A percentile compares a stretch with the other conserved stretches of the same genome.
These are phyloP conservation scores for Patagioenas fasciata DNA, from an alignment of 2,113 vertebrate genomes.

Conservation along the genomic window DNA sequence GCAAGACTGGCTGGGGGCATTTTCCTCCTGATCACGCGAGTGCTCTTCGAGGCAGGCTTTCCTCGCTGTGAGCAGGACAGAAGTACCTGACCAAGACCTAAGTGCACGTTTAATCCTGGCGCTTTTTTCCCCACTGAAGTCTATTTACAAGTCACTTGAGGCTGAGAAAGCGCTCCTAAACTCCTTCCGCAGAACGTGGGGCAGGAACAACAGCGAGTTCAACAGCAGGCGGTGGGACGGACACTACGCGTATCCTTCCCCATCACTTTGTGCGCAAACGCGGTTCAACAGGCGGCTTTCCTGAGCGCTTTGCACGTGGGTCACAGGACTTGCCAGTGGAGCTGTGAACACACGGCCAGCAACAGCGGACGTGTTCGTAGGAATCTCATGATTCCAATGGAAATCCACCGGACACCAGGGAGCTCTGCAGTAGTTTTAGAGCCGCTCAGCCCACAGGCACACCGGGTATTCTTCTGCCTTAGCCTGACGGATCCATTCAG, in stretches of 20 bases:
- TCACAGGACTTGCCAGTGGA: too few relatives aligned
- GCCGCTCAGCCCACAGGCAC: not conserved
- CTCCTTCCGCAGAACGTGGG: not conserved
- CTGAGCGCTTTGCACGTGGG: not conserved
- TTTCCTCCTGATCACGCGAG: not conserved
- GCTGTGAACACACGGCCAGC: not conserved
- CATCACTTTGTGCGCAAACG: fast-evolving
- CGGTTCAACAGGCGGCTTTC: fast-evolving
- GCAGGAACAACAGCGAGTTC: fast-evolving
- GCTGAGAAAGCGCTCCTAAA: not conserved
- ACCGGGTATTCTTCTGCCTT: not conserved
- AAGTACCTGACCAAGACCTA: not conserved
- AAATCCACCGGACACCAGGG: not conserved
- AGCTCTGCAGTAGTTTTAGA: fast-evolving
- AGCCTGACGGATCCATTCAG: not conserved
- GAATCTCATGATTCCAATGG: not conserved
- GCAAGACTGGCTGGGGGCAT: not conserved
- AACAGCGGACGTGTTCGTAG: fast-evolving
- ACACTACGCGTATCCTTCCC: fast-evolving
- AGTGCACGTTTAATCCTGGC: not conserved
- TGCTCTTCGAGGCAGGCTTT: not conserved
- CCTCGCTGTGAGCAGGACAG: not conserved
- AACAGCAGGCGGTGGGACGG: fast-evolving
- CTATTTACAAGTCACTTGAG: not conserved
- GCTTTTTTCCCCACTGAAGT: not conserved